These are phyloP conservation scores for Hylyphantes graminicola DNA, from an alignment of 1,140 invertebrate species.

Conservation along the genomic window DNA sequence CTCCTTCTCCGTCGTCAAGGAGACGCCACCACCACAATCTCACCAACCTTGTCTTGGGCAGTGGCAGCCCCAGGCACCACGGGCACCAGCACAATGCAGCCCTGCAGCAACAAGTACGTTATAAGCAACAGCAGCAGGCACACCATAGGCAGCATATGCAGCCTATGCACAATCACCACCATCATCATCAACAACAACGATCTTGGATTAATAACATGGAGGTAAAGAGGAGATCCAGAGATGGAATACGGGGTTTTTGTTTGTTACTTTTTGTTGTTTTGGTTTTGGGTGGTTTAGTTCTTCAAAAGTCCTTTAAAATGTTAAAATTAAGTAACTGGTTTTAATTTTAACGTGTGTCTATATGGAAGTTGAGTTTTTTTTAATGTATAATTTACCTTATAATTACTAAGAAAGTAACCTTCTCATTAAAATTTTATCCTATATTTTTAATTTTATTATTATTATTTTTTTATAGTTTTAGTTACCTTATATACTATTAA, in stretches of 20 bases:
- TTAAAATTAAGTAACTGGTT: too few relatives aligned
- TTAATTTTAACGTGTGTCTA: too few relatives aligned
- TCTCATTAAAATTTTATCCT: too few relatives aligned
- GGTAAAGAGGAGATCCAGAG: conserved; percentile 59
- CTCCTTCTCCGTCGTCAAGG: conserved; percentile 64
- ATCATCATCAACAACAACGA: conserved; percentile 61
- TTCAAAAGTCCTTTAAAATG: too few relatives aligned
- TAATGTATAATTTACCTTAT: too few relatives aligned
- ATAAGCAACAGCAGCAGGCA: conserved; percentile 29
- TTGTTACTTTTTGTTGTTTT: too few relatives aligned
- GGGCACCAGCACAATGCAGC: conserved; percentile 61
- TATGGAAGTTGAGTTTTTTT: too few relatives aligned
- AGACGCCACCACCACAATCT: conserved; percentile 63
- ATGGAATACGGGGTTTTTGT: conserved; percentile 13
- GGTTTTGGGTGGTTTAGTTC: too few relatives aligned
- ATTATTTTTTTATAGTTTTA: too few relatives aligned
- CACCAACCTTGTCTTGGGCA: conserved; percentile 62
- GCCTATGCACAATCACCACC: conserved; percentile 2
- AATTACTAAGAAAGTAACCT: too few relatives aligned
- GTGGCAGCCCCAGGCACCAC: conserved; percentile 62
- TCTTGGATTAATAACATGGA: conserved; percentile 62
- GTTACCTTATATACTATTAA: too few relatives aligned
- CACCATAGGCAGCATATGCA: conserved; percentile 59
- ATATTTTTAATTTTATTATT: too few relatives aligned
- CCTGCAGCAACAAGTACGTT: conserved; percentile 63